These are phyloP conservation scores for Gastrophryne carolinensis DNA, from an alignment of 2,797 vertebrate species.

Conservation along the genomic window DNA sequence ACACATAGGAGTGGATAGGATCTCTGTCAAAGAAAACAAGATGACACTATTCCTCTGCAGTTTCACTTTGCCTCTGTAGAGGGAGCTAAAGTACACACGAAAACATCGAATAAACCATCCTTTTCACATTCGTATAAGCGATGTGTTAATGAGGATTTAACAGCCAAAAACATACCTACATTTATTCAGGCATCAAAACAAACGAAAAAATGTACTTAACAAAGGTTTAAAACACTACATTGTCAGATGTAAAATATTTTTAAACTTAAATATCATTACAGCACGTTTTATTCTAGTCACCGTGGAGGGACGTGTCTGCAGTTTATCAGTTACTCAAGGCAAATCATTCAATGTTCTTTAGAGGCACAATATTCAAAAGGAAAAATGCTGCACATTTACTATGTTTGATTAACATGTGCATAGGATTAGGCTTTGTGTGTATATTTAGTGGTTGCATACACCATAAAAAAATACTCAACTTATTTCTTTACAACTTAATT, in stretches of 20 bases:
- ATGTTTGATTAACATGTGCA: background rate
- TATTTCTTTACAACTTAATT: too few relatives aligned
- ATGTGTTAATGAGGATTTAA: background rate
- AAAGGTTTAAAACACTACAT: background rate
- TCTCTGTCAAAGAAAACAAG: too few relatives aligned
- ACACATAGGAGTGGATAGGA: too few relatives aligned
- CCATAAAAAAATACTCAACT: too few relatives aligned
- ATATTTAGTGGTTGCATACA: too few relatives aligned
- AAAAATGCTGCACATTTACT: background rate
- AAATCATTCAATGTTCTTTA: background rate
- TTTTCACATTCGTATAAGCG: background rate
- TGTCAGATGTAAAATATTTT: background rate
- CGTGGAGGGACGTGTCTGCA: background rate
- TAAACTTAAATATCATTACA: background rate
- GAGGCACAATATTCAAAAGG: background rate
- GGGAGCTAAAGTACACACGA: conserved; percentile 59
- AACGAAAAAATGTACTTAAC: background rate
- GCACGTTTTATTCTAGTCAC: background rate
- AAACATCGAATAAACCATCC: background rate
- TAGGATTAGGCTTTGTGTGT: too few relatives aligned
- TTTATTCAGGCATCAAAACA: background rate
- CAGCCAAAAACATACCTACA: background rate
- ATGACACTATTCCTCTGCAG: too few relatives aligned
- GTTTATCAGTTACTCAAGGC: background rate
- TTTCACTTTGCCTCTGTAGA: conserved; percentile 50